These are phyloP conservation scores for Scyliorhinus canicula DNA, from an alignment of 2,797 vertebrate genomes.

Conservation along the genomic window DNA sequence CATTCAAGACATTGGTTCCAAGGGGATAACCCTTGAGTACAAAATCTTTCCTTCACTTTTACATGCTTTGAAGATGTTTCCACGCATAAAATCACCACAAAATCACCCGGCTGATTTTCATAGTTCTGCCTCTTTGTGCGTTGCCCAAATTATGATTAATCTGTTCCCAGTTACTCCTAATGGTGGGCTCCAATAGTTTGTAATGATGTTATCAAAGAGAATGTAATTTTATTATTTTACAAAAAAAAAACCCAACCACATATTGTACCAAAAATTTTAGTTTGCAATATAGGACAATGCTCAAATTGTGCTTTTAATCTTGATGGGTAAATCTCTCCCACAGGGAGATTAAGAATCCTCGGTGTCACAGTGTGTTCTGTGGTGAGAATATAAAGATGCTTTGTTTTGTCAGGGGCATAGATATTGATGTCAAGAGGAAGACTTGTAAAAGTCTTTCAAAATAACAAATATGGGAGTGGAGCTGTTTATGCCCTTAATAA, in stretches of 20 bases:
- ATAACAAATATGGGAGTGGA: background rate
- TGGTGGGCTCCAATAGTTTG: no score
- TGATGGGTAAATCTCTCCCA: slow-evolving; percentile 3
- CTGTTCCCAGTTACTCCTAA: background rate
- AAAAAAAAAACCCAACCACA: no score
- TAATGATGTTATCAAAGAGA: background rate
- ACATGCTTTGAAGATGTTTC: background rate
- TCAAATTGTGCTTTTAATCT: background rate
- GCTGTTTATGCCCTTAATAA: background rate
- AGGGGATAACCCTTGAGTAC: background rate
- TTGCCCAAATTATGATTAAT: background rate
- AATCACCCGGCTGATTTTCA: no score
- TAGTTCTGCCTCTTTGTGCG: background rate
- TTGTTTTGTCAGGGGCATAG: slow-evolving; percentile 38
- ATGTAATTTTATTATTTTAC: background rate
- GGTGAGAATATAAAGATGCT: slow-evolving; percentile 39
- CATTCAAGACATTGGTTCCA: background rate
- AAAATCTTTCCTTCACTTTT: background rate
- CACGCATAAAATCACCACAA: background rate
- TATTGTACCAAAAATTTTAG: background rate
- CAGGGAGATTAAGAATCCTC: slow-evolving; percentile 8
- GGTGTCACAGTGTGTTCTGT: slow-evolving; percentile 37
- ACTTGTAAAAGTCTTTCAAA: background rate
- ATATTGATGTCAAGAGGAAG: background rate
- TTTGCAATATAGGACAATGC: background rate